phyloP scores from a whole-genome alignment of 2,888 invertebrate species.

The Amiota minor region DNA sequence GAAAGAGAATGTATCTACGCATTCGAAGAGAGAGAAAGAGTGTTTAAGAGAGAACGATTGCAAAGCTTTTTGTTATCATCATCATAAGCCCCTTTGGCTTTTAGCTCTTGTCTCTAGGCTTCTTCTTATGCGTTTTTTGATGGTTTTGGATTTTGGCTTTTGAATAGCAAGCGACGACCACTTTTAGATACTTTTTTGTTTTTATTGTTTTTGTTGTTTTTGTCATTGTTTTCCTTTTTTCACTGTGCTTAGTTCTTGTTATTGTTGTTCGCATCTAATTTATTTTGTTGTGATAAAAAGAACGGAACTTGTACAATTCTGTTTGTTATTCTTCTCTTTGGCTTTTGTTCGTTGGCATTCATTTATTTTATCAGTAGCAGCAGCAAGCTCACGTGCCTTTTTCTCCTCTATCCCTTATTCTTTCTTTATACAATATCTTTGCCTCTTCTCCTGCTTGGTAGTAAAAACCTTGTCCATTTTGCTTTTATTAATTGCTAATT shows the following conservation, averaged over 20 bases:
- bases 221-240: constrained; percentile 15
- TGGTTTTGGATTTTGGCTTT: constrained; percentile 11
- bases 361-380: constrained; percentile 24
- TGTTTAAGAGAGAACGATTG: neutral
- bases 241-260: constrained; percentile 13
- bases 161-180: neutral
- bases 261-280: constrained; percentile 2
- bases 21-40: constrained; percentile 23
- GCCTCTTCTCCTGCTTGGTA: too few species aligned
- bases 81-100: too few species aligned
- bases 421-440: too few species aligned
- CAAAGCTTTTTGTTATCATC: constrained; percentile 36
- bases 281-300: constrained; percentile 43
- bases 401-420: too few species aligned
- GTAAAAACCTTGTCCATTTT: neutral
- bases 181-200: constrained; percentile 27
- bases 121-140: too few species aligned
- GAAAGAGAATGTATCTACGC: constrained; percentile 9
- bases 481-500: constrained; percentile 34
- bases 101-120: too few species aligned
- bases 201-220: constrained; percentile 35
- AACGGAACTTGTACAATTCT: constrained; percentile 50
- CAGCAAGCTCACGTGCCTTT: neutral
- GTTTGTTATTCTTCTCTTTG: constrained; percentile 41
- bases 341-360: constrained; percentile 6